These are phyloP conservation scores for Luperina nickerlii DNA, from an alignment of 2,888 invertebrate genomes.

Conservation along the genomic window DNA sequence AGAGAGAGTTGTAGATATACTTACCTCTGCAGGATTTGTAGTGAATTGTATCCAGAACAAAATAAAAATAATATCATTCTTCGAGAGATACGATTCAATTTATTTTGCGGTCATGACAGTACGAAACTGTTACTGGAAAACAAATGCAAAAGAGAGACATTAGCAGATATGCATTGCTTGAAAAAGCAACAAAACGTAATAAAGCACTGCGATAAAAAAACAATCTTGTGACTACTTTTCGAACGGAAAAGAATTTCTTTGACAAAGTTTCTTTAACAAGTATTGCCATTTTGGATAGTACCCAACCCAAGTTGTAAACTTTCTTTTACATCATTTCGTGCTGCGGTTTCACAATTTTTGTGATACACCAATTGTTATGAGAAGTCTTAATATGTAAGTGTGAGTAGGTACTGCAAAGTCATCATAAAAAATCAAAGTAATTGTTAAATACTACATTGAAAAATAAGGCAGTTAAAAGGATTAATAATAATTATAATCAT, in stretches of 20 bases:
- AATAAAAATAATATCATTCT: background rate
- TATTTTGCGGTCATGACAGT: background rate
- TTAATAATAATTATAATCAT: too few species aligned
- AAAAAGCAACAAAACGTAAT: background rate
- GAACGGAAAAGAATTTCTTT: conserved; percentile 11
- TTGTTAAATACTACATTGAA: background rate
- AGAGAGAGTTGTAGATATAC: background rate
- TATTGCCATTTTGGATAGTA: conserved; percentile 35
- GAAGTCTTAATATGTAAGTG: background rate
- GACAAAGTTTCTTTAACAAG: conserved; percentile 23
- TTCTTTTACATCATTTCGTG: conserved; percentile 11
- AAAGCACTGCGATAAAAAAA: background rate
- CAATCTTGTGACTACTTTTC: background rate
- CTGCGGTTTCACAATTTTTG: conserved; percentile 18
- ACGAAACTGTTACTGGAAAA: background rate
- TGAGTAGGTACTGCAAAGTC: background rate
- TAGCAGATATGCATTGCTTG: background rate
- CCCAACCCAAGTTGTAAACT: conserved; percentile 40
- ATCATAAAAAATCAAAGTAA: too few species aligned
- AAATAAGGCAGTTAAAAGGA: background rate
- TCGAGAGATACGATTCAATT: background rate
- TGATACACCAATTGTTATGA: background rate
- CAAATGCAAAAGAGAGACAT: background rate
- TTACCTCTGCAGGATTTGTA: background rate
- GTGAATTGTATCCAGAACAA: background rate